These are phyloP conservation scores for Alosa sapidissima DNA, from an alignment of 2,797 vertebrate genomes.

Conservation along the genomic window DNA sequence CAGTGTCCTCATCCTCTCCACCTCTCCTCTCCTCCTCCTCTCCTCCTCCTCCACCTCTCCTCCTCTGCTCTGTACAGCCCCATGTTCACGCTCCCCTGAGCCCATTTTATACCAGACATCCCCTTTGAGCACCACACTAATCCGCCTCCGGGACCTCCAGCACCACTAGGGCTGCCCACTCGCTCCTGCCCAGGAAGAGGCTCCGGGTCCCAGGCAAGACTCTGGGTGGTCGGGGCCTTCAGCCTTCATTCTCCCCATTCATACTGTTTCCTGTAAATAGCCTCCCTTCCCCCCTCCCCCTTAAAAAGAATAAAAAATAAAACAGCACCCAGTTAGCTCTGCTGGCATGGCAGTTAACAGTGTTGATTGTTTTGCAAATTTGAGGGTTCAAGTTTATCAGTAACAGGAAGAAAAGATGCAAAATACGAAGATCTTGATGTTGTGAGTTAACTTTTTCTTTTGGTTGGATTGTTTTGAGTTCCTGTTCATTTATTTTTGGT, in stretches of 20 bases:
- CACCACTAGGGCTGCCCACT: neutral
- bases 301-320: neutral
- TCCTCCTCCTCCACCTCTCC: neutral
- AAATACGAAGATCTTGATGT: neutral
- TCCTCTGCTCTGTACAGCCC: neutral
- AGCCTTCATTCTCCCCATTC: too few species aligned
- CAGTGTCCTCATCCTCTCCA: too few species aligned
- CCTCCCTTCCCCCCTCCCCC: neutral
- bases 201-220: too few species aligned
- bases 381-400: neutral
- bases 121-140: neutral
- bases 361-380: slow-evolving; percentile 9
- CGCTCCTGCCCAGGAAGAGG: too few species aligned
- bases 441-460: neutral
- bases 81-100: neutral
- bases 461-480: neutral
- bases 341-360: slow-evolving; percentile 3
- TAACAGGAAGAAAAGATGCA: neutral
- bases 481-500: slow-evolving; percentile 30
- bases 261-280: neutral
- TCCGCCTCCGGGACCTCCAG: neutral
- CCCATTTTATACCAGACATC: neutral
- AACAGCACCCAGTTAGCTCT: neutral
- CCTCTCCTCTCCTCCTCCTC: neutral
- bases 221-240: neutral